Conservation (phyloP, 1,140 invertebrate species). For the Hetaerina americana region DNA sequence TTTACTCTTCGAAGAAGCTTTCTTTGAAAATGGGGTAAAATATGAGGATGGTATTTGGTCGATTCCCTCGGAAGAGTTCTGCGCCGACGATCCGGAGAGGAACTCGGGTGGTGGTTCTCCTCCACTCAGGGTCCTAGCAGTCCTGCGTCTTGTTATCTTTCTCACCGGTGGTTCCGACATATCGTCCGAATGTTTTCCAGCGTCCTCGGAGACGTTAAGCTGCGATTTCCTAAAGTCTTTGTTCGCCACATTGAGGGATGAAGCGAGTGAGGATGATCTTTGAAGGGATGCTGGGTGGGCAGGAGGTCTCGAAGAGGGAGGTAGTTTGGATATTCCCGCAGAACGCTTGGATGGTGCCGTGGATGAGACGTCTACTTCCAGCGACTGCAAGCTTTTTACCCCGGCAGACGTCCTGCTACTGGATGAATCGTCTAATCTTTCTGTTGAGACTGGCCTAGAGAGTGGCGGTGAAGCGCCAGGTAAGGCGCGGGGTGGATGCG, state of each 20-base stretch:
- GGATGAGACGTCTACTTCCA: neutral
- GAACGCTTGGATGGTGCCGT: neutral
- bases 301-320: neutral
- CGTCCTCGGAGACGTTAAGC: slow-evolving; percentile 40
- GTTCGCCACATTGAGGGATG: slow-evolving; percentile 31
- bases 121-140: too few species aligned
- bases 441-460: neutral
- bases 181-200: neutral
- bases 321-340: too few species aligned
- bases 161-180: too few species aligned
- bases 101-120: too few species aligned
- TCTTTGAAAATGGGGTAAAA: slow-evolving; percentile 14
- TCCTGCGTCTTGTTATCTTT: too few species aligned
- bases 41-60: neutral
- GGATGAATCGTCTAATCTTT: slow-evolving; percentile 9
- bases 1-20: slow-evolving; percentile 12
- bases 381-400: neutral
- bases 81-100: too few species aligned
- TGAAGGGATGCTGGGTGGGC: neutral
- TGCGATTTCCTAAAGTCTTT: slow-evolving; percentile 65
- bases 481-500: slow-evolving; percentile 17
- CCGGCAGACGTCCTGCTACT: slow-evolving; percentile 32
- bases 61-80: too few species aligned
- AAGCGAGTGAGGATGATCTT: slow-evolving; percentile 11
- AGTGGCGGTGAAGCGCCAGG: neutral